Conservation (phyloP, 2,888 invertebrate genomes). For the Hydrotaea diabolus region DNA sequence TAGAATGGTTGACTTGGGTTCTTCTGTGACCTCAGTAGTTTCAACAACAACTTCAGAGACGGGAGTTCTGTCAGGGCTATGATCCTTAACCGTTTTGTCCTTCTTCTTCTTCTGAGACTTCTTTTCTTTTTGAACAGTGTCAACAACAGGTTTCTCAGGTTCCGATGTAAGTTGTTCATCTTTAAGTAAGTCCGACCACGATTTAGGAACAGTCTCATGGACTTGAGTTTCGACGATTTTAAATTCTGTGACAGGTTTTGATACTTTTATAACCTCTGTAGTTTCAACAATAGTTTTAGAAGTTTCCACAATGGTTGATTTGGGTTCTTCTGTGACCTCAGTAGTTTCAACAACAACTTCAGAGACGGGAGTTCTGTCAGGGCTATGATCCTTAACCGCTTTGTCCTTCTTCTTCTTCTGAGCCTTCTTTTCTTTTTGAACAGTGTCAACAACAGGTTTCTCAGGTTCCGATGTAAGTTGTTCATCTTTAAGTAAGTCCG, state of each 20-base stretch:
- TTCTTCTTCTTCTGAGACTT: too few species aligned
- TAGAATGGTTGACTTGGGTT: too few species aligned
- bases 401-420: background rate
- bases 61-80: background rate
- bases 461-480: background rate
- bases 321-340: background rate
- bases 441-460: background rate
- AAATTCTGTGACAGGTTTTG: background rate
- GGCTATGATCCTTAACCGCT: background rate
- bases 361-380: background rate
- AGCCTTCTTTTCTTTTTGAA: background rate
- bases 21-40: too few species aligned
- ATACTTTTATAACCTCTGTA: constrained; percentile 4
- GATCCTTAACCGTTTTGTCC: too few species aligned
- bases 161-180: constrained; percentile 37
- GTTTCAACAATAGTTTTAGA: background rate
- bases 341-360: background rate
- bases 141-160: background rate
- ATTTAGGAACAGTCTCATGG: constrained; percentile 10
- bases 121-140: too few species aligned
- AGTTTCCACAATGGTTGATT: background rate
- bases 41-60: background rate
- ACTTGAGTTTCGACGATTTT: background rate
- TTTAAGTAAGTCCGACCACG: constrained; percentile 57
- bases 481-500: constrained; percentile 23